phyloP scores from a whole-genome alignment of 1,140 invertebrate genomes.

The Drosophila punjabiensis region DNA sequence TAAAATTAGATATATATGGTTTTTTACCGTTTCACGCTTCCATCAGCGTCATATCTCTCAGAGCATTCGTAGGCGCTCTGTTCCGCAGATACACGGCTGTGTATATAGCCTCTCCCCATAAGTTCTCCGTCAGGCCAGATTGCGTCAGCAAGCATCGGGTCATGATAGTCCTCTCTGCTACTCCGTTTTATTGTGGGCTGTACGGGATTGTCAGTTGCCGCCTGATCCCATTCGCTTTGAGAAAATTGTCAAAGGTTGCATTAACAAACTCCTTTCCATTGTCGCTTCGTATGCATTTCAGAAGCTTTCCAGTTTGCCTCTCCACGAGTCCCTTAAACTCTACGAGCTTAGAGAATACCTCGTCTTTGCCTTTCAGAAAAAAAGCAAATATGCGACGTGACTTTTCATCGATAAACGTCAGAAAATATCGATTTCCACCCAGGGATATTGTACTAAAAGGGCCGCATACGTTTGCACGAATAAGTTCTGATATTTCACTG shows the following conservation, averaged over 20 bases:
- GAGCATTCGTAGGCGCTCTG: no score
- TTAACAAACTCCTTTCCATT: conserved; percentile 1
- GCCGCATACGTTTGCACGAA: no score
- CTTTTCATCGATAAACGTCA: conserved; percentile 1
- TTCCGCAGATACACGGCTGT: no score
- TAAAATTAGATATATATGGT: no score
- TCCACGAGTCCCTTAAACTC: background rate
- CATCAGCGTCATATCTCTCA: no score
- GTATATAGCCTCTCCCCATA: conserved; percentile 13
- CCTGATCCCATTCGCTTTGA: background rate
- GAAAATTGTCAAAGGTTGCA: background rate
- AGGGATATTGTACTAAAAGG: background rate
- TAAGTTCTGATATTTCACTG: no score
- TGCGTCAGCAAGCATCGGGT: conserved; percentile 1
- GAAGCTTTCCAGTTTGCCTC: conserved; percentile 6
- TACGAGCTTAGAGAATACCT: conserved; percentile 1
- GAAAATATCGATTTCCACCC: background rate
- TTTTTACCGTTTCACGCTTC: no score
- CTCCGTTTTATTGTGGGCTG: background rate
- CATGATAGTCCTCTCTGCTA: background rate
- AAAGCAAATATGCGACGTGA: conserved; percentile 3
- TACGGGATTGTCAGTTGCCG: conserved; percentile 9
- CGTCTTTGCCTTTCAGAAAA: conserved; percentile 8
- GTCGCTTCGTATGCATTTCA: background rate
- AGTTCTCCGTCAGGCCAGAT: background rate